Percentiles rank a stretch among this genome's conserved stretches.
Evolutionary conservation across 2,113 vertebrate genomes (phyloP).

Genomic region (Acanthisitta chloris): DNA sequence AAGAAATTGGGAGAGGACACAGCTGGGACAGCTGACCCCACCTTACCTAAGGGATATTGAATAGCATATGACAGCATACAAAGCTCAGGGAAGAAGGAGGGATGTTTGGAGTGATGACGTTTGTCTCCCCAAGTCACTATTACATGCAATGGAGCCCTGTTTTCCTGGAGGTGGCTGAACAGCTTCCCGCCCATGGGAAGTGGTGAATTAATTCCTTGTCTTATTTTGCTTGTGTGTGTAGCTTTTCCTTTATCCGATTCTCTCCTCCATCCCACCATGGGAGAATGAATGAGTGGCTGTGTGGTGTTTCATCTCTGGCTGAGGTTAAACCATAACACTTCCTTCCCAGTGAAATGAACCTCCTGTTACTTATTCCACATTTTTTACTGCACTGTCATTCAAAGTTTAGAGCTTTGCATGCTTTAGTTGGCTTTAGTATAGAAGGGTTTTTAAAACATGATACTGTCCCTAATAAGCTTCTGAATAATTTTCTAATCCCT

Average conservation of each 20-base stretch:
- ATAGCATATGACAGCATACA: background rate
- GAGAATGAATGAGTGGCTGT: background rate
- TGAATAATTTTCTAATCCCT: background rate
- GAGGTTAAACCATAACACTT: background rate
- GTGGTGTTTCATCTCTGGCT: background rate
- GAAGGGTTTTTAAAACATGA: background rate
- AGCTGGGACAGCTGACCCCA: background rate
- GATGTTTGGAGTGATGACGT: background rate
- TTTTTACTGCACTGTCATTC: background rate
- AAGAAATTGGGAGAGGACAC: background rate
- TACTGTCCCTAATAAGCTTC: background rate
- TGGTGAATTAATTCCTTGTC: background rate
- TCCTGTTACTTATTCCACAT: background rate
- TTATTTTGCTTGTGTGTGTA: background rate
- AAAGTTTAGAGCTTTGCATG: background rate
- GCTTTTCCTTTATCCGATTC: background rate
- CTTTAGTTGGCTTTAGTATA: background rate
- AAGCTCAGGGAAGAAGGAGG: background rate
- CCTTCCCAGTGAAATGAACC: background rate
- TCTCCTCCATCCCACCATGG: background rate
- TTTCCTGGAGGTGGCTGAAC: background rate
- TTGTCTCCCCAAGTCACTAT: background rate
- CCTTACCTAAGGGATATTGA: background rate
- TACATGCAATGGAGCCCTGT: fast-evolving
- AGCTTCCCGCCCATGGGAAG: background rate